Evolutionary conservation across 37 sponge, comb jelly and placozoan genomes (phyloP).

Genomic region (Theonella swinhoei): DNA sequence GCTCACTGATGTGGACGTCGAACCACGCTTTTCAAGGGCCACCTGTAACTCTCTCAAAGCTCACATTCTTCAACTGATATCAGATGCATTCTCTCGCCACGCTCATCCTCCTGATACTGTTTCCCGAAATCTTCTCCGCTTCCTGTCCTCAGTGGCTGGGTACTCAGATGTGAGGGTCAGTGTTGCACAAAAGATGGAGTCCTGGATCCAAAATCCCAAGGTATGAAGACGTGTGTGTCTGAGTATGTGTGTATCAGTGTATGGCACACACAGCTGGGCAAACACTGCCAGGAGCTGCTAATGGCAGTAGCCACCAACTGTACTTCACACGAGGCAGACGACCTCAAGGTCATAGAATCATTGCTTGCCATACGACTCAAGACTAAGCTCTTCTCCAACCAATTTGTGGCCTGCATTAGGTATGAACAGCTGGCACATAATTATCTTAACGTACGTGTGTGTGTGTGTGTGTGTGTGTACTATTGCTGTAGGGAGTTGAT

Average conservation of each 20-base stretch:
- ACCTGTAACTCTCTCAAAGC: conserved; percentile 38
- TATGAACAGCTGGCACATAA: too few relatives aligned
- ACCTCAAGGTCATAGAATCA: conserved; percentile 73
- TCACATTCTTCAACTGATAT: conserved; percentile 55
- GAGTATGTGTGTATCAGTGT: not conserved
- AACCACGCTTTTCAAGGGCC: conserved; percentile 39
- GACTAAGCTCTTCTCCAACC: conserved; percentile 86
- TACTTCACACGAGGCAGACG: conserved; percentile 65
- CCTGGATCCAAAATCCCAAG: conserved; percentile 89
- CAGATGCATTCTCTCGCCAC: conserved; percentile 59
- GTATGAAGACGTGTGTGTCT: conserved; percentile 4
- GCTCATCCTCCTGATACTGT: conserved; percentile 45
- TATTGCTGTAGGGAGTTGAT: conserved; percentile 89
- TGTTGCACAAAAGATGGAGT: conserved; percentile 75
- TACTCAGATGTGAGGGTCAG: conserved; percentile 62
- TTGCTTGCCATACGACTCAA: conserved; percentile 81
- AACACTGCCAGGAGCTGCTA: conserved; percentile 68
- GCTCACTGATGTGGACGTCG: conserved; percentile 13
- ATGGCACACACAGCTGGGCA: conserved; percentile 34
- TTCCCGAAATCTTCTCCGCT: conserved; percentile 58
- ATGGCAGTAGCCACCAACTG: conserved; percentile 61
- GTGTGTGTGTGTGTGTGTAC: not conserved
- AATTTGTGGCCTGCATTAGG: conserved; percentile 88
- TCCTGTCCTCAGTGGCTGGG: conserved; percentile 63
- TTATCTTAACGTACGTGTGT: too few relatives aligned